Base-by-base conservation (phyloP, 2,888 invertebrate species). In the Metellina segmentata region DNA sequence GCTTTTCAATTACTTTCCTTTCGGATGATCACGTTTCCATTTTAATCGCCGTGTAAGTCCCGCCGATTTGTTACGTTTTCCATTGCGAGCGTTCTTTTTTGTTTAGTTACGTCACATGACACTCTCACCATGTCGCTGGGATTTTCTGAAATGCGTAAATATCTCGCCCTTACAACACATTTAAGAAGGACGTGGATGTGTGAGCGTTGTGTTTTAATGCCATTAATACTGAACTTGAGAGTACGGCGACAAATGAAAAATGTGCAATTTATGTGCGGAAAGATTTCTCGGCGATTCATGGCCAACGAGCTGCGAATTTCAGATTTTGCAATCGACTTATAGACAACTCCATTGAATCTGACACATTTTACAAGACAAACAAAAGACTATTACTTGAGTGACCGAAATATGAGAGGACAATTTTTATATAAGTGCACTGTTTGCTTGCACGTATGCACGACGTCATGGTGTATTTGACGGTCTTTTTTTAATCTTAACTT, bases 351-450 rank as follows among this genome's bases (percentile, higher is more conserved):
- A 71, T 72, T 49, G 71, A 82, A 52, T 70, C 77, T 83, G 82
- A 83, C 75, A 82, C 82, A 82, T 89, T 89, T 89, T 75, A 81
- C 88, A 83, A 69, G 77, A 77, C 52, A 53, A 77, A 75, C 79
- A 81, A 71, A 87, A 78, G 79, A 78, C 86, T 78, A 69, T 74
- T 81, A 75, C 85, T 85, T 85, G 77, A 90, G 74, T 79, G 78
- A 90, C 85, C 85, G 72, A 85, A 85, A 85, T 85, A 77, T 79
- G 74, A 85, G 85, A 90, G 72, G 72, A 74, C 61, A 90, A 81
- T 61, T 90, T 88, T 82, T 81, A 85, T 79, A 79, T 85, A 85
- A 90, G 79, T 69, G 52, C 81, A 78, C 79, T 19, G 61, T 79
- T 69, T 83, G 85, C 74, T 85, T 85, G 20, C 79, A 90, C 85